Evolutionary conservation across 1,140 invertebrate genomes (phyloP), one percentile per base, ranked within the genome.

Genomic region (Drosophila repletoides): DNA sequence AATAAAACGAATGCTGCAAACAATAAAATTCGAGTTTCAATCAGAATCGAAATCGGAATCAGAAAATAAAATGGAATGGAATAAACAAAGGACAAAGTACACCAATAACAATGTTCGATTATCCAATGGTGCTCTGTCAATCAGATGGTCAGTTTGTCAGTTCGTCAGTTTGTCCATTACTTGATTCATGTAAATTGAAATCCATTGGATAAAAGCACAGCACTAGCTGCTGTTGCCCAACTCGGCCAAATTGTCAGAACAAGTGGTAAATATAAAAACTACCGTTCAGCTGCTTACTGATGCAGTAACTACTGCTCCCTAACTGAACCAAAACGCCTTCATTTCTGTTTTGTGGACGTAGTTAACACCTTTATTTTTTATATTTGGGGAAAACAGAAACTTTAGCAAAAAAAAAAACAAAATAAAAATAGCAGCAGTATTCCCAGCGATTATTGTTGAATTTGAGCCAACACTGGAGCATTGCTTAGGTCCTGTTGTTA

Each of bases 331-430:
- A 38, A 38, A 26, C 10, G 28, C 34, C 5, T 49, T 29, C 6
- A 46, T 43, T 63, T 52, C 15, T 33, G 43, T 22, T 41, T 31
- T 33, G 60, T 49, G 56, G 58, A 74, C 53, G 71, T 68, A 72
- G 76, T 81, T 81, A 80, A 81, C 77, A 76, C 68, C 67, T 36
- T 65, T 81, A n/a, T 48, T 46, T 14, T 14, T 0, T 2, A 31
- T 24, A 17, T 34, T 58, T 40, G 17, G 6, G 36, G 1, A n/a
- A 0, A 3, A 22, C 40, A 52, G 61, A 41, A 49, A 56, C 36
- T 53, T 63, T 33, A 53, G 49, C 34, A 43, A 15, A 24, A 52
- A 67, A 55, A 5, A 2, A 7, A 36, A 6, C 29, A 36, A 6
- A 1, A n/a, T n/a, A n/a, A n/a, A n/a, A n/a, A n/a, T n/a, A n/a